Evolutionary conservation across 2,888 invertebrate species (phyloP).

Genomic region (Liodrosophila aerea): DNA sequence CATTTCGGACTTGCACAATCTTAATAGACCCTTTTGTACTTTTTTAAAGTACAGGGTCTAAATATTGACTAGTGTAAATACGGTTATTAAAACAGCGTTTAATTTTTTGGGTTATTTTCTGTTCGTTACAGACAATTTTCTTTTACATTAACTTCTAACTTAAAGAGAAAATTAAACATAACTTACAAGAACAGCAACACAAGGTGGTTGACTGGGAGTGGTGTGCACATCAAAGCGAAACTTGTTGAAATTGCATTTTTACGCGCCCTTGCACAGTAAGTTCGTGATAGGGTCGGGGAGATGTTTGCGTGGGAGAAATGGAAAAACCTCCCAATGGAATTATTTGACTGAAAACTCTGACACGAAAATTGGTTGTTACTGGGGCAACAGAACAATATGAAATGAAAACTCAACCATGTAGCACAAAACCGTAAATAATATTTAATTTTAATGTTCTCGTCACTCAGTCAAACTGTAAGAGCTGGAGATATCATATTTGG

Average conservation of each 20-base stretch:
- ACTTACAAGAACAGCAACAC: too few relatives aligned
- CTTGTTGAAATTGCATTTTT: conserved; percentile 78
- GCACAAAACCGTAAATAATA: conserved; percentile 62
- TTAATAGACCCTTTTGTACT: too few relatives aligned
- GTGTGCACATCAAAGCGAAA: conserved; percentile 77
- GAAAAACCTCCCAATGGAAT: conserved; percentile 12
- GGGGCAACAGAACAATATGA: conserved; percentile 46
- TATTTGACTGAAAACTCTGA: conserved; percentile 44
- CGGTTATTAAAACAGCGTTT: conserved; percentile 59
- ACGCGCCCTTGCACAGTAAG: conserved; percentile 74
- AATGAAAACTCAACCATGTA: conserved; percentile 52
- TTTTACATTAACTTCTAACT: conserved; percentile 75
- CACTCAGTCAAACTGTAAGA: conserved; percentile 36
- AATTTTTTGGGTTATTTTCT: conserved; percentile 71
- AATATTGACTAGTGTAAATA: background rate
- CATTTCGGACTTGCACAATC: too few relatives aligned
- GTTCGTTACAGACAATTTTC: conserved; percentile 77
- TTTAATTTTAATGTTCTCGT: conserved; percentile 70
- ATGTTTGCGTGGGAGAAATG: background rate
- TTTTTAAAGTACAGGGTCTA: background rate
- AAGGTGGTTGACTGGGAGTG: background rate
- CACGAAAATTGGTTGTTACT: conserved; percentile 62
- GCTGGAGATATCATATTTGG: background rate
- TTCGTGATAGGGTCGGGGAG: conserved; percentile 23
- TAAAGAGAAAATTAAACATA: conserved; percentile 51